Conservation (phyloP, 2,113 vertebrate species). For the Leucoraja erinaceus region DNA sequence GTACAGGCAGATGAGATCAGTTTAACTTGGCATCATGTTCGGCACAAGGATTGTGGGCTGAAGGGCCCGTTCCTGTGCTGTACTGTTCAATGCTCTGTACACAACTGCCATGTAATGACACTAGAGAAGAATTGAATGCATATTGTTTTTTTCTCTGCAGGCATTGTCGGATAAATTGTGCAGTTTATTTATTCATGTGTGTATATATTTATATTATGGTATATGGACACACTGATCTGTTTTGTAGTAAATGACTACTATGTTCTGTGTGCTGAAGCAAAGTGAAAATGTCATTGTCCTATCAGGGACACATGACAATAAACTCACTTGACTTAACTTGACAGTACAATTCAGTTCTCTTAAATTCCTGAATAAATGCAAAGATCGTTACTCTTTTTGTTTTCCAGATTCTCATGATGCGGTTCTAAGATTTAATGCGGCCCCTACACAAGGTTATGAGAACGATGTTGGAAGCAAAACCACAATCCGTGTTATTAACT, state of each 20-base stretch:
- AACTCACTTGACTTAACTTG: too few species aligned
- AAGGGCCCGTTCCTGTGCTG: too few species aligned
- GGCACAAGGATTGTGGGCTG: too few species aligned
- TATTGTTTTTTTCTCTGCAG: not conserved
- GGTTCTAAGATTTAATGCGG: conserved; percentile 90
- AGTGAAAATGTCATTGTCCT: too few species aligned
- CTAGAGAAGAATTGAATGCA: not conserved
- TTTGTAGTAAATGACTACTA: too few species aligned
- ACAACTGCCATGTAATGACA: not conserved
- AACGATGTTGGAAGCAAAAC: conserved; percentile 95
- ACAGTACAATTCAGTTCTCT: not conserved
- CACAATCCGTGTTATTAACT: conserved; percentile 90
- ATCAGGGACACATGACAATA: too few species aligned
- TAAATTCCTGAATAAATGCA: not conserved
- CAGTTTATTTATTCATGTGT: too few species aligned
- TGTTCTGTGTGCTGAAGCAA: too few species aligned
- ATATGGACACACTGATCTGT: too few species aligned
- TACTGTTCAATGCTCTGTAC: not conserved
- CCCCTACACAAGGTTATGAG: conserved; percentile 84
- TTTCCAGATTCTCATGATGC: conserved; percentile 85
- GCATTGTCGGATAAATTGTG: not conserved
- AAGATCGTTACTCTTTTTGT: conserved; percentile 40
- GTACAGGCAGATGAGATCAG: too few species aligned
- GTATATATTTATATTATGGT: too few species aligned
- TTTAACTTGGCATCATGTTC: too few species aligned